Percentiles rank a stretch among this genome's conserved stretches.
These are phyloP conservation scores for Nomada ferruginata DNA, from an alignment of 2,888 invertebrate species.

Conservation along the genomic window DNA sequence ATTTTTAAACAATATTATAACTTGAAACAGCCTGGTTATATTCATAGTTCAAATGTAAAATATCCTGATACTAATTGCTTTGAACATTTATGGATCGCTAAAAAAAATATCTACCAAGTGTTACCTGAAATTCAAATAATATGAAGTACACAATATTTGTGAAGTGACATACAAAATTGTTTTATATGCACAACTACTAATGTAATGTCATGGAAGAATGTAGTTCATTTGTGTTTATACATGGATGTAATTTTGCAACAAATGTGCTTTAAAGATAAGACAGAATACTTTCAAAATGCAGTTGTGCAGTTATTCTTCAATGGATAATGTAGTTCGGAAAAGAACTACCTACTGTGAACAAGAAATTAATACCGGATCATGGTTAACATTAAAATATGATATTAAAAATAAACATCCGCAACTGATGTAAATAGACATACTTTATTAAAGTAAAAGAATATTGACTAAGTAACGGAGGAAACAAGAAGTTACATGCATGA, in stretches of 20 bases:
- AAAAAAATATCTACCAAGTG: conserved; percentile 49
- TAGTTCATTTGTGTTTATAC: conserved; percentile 74
- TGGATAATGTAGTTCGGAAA: conserved; percentile 78
- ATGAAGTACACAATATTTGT: conserved; percentile 31
- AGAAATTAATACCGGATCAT: conserved; percentile 66
- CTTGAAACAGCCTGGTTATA: conserved; percentile 6
- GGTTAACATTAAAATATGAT: conserved; percentile 59
- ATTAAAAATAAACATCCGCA: conserved; percentile 49
- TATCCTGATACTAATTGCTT: conserved; percentile 43
- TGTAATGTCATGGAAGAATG: conserved; percentile 62
- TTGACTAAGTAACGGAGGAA: conserved; percentile 71
- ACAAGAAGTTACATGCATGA: conserved; percentile 83
- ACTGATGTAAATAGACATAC: conserved; percentile 38
- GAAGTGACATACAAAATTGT: conserved; percentile 49
- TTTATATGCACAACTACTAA: conserved; percentile 32
- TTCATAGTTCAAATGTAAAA: conserved; percentile 27
- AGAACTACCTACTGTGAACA: conserved; percentile 62
- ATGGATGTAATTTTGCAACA: conserved; percentile 79
- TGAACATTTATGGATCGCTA: conserved; percentile 23
- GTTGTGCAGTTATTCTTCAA: conserved; percentile 79
- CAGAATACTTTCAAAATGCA: conserved; percentile 75
- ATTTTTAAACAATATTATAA: conserved; percentile 9
- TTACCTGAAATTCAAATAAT: conserved; percentile 63
- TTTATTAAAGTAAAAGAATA: conserved; percentile 38
- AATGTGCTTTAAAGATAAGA: conserved; percentile 75